Evolutionary conservation across 2,113 vertebrate species (phyloP), one percentile per base, ranked within the genome.

Genomic region (Notothenia coriiceps): DNA sequence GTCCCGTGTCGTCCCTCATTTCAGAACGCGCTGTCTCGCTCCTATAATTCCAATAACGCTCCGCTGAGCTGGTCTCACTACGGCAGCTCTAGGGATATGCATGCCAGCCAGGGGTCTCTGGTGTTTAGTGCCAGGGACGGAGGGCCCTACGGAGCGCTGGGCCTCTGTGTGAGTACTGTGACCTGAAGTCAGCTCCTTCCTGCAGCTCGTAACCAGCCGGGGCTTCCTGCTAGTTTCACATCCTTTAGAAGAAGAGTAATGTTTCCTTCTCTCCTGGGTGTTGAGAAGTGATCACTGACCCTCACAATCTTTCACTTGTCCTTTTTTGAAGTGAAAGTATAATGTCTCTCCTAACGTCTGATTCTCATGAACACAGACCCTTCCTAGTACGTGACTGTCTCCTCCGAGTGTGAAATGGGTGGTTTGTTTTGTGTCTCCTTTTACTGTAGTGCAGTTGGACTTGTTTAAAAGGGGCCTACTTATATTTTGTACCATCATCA

Each of bases 21-120:
- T 97, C 96, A 99, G 98, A 99, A 94, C 81, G 93, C 95, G 93
- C 96, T 99, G 95, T 99, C 97, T 96, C 95, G 97, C 95, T 99
- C 98, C 96, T 97, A 96, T 98, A 97, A 97, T 96, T 96, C 95
- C 96, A 94, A 95, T 97, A 96, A 94, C 51, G 94, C 96, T 93
- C 96, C 96, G 86, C 95, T 97, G 95, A 96, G 96, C 96, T 96
- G 91, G 94, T 95, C 96, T 95, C 96, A 95, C 94, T 97, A 94
- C 96, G 94, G 96, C 96, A 97, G 97, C 96, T 96, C 94, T 98
- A 97, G 97, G 94, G 97, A 96, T 88, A 95, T 98, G 96, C 96
- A 95, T 96, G 95, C 96, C 96, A 98, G 97, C 96, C 97, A 97
- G 87, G 96, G 96, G 91, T 97, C 95, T 95, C 95, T 98, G 96